Conservation (phyloP, 2,888 invertebrate genomes). For the Masnerella sp. region DNA sequence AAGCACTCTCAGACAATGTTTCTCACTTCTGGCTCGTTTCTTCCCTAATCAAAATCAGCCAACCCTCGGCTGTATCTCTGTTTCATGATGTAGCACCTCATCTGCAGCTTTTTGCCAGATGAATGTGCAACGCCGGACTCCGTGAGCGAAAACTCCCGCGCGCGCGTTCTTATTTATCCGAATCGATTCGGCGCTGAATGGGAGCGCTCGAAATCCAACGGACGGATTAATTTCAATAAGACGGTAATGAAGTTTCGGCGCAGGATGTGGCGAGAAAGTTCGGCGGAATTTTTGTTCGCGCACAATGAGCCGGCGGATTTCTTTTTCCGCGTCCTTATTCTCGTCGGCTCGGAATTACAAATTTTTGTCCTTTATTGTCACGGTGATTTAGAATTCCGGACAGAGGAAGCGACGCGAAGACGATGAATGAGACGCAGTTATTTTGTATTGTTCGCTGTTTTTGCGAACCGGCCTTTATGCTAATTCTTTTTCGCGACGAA, state of each 20-base stretch:
- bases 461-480: conserved; percentile 30
- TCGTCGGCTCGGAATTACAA: conserved; percentile 73
- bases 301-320: conserved; percentile 74
- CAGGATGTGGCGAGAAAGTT: conserved; percentile 53
- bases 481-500: no score
- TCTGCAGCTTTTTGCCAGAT: conserved; percentile 34
- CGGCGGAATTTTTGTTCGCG: conserved; percentile 69
- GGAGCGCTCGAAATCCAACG: conserved; percentile 19
- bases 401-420: conserved; percentile 52
- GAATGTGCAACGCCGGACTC: not conserved
- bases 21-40: conserved; percentile 62
- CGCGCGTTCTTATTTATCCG: no score
- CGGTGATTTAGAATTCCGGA: conserved; percentile 65
- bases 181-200: no score
- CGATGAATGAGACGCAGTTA: conserved; percentile 21
- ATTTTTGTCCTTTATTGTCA: conserved; percentile 66
- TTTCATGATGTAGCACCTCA: conserved; percentile 60
- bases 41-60: conserved; percentile 63
- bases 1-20: conserved; percentile 60
- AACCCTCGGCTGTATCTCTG: conserved; percentile 59
- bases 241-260: conserved; percentile 49
- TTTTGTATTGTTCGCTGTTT: conserved; percentile 29
- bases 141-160: not conserved
- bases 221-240: conserved; percentile 51
- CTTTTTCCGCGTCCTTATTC: conserved; percentile 70